phyloP scores from a whole-genome alignment of 2,113 vertebrate genomes.

The Labrus mixtus region DNA sequence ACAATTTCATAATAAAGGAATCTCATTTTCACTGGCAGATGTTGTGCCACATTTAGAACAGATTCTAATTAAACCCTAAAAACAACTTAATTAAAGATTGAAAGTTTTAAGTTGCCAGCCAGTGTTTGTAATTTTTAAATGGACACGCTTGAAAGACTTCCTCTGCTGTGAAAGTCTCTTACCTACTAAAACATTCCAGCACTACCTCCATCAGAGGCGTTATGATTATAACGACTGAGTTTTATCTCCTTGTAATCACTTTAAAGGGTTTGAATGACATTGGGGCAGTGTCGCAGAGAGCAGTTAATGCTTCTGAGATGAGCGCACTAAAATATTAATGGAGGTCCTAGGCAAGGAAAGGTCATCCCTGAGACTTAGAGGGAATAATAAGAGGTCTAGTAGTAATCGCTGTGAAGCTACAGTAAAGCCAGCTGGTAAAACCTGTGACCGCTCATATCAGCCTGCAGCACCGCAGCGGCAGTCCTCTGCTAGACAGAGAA shows the following conservation, averaged over 20 bases:
- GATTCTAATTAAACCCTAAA: constrained; percentile 51
- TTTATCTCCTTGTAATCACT: constrained; percentile 68
- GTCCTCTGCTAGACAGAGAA: constrained; percentile 11
- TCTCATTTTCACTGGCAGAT: constrained; percentile 48
- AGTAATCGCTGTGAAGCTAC: constrained; percentile 28
- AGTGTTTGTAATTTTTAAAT: constrained; percentile 26
- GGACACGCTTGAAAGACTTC: constrained; percentile 24
- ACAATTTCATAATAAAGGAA: constrained; percentile 42
- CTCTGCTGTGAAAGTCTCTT: constrained; percentile 1
- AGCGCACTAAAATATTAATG: constrained; percentile 78
- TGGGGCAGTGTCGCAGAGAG: constrained; percentile 56
- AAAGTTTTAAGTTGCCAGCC: not conserved
- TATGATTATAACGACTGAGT: constrained; percentile 53
- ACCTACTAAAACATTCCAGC: constrained; percentile 7
- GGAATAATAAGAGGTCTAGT: constrained; percentile 64
- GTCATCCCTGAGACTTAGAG: constrained; percentile 61
- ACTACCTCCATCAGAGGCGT: constrained; percentile 39
- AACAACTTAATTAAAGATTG: constrained; percentile 24
- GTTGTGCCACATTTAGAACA: constrained; percentile 44
- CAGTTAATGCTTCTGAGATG: constrained; percentile 74
- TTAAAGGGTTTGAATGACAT: constrained; percentile 69
- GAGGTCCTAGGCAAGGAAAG: constrained; percentile 67
- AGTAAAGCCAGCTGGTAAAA: constrained; percentile 26
- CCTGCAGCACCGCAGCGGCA: constrained; percentile 12
- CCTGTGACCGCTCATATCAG: not conserved